Evolutionary conservation across 2,113 vertebrate species (phyloP).

Genomic region (Ameiurus melas): DNA sequence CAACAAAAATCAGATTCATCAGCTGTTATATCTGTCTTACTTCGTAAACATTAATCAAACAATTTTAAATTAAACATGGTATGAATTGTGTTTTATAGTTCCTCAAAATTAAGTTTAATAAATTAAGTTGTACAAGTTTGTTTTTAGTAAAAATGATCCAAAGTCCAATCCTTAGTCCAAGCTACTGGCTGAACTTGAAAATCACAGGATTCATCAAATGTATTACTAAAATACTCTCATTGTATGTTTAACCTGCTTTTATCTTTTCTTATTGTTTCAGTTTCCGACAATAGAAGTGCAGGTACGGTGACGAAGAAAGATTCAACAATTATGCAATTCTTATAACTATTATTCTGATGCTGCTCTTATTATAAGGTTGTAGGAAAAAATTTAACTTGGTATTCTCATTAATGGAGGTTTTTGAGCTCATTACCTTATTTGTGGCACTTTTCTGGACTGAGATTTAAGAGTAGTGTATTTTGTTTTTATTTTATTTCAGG

Average conservation of each 20-base stretch:
- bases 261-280: slow-evolving; percentile 58
- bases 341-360: not conserved
- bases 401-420: not conserved
- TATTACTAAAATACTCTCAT: too few species aligned
- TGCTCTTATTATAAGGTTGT: not conserved
- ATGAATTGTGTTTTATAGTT: too few species aligned
- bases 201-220: too few species aligned
- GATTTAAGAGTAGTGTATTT: not conserved
- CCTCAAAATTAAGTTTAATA: too few species aligned
- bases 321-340: not conserved
- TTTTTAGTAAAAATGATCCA: too few species aligned
- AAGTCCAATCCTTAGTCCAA: too few species aligned
- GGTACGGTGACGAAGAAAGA: slow-evolving; percentile 54
- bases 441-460: not conserved
- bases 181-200: too few species aligned
- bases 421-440: not conserved
- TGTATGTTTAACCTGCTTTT: too few species aligned
- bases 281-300: too few species aligned
- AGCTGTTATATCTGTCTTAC: too few species aligned
- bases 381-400: not conserved
- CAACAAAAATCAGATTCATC: not conserved
- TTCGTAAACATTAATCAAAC: not conserved
- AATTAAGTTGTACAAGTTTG: too few species aligned
- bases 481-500: slow-evolving; percentile 53
- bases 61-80: not conserved